phyloP scores from a whole-genome alignment of 2,888 invertebrate genomes.

The Tortrix viridana region DNA sequence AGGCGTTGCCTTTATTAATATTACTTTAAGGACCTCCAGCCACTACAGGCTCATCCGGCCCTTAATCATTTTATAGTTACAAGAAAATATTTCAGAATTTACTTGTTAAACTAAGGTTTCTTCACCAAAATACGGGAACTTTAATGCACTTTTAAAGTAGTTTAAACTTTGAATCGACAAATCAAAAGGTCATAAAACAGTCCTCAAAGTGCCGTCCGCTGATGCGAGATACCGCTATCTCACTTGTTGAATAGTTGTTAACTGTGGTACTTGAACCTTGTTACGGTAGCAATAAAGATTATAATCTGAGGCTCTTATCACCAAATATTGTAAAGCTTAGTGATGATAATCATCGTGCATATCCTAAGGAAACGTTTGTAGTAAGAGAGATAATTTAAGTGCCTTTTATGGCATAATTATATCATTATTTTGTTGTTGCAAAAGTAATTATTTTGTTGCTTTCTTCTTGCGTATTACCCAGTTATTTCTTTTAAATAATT shows the following conservation, averaged over 20 bases:
- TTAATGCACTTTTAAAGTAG: slow-evolving; percentile 35
- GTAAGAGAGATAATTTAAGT: too few species aligned
- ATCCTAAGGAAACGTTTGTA: not conserved
- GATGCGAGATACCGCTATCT: slow-evolving; percentile 37
- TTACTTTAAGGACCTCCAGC: too few species aligned
- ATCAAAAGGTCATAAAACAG: slow-evolving; percentile 47
- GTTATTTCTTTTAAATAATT: not conserved
- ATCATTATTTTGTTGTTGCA: too few species aligned
- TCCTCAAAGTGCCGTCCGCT: slow-evolving; percentile 42
- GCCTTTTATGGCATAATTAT: too few species aligned
- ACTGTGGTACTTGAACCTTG: slow-evolving; percentile 18
- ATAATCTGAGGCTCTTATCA: slow-evolving; percentile 8
- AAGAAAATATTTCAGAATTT: not conserved
- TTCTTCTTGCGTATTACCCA: not conserved
- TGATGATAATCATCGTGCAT: not conserved
- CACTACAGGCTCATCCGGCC: too few species aligned
- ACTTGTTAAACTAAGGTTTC: slow-evolving; percentile 1
- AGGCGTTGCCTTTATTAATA: too few species aligned
- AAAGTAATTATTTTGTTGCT: not conserved
- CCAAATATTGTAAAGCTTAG: slow-evolving; percentile 3
- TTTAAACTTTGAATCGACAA: slow-evolving; percentile 42
- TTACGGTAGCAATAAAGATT: slow-evolving; percentile 9
- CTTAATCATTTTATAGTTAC: not conserved
- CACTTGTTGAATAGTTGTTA: slow-evolving; percentile 40
- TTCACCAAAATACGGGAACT: slow-evolving; percentile 7